Conservation (phyloP, 2,888 invertebrate genomes). For the Liodrosophila aerea region DNA sequence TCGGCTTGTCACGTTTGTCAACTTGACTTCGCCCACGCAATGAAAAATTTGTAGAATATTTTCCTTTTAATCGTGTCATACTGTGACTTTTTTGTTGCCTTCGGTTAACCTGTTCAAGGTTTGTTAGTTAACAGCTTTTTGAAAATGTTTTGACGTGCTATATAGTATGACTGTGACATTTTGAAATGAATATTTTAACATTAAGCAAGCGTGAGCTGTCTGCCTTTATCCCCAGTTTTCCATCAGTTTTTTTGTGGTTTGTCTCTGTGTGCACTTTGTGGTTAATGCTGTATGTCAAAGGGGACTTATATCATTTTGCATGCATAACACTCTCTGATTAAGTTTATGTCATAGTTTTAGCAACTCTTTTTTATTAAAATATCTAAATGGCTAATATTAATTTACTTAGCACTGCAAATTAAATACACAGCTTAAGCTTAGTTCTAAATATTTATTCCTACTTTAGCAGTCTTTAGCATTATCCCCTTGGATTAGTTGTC, state of each 20-base stretch:
- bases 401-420: not conserved
- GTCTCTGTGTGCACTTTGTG: slow-evolving; percentile 4
- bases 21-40: slow-evolving; percentile 4
- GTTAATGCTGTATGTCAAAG: slow-evolving; percentile 5
- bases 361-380: not conserved
- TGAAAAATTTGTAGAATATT: not conserved
- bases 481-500: slow-evolving; percentile 18
- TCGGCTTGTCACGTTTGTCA: slow-evolving; percentile 11
- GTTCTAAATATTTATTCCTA: not conserved
- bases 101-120: slow-evolving; percentile 23
- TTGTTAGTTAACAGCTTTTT: slow-evolving; percentile 32
- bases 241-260: slow-evolving; percentile 9
- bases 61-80: slow-evolving; percentile 4
- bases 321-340: not conserved
- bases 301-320: slow-evolving; percentile 6
- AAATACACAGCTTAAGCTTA: not conserved
- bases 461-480: not conserved
- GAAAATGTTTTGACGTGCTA: slow-evolving; percentile 9
- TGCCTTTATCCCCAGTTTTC: slow-evolving; percentile 8
- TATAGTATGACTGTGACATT: slow-evolving; percentile 37
- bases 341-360: not conserved
- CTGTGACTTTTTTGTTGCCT: slow-evolving; percentile 7
- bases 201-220: not conserved
- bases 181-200: slow-evolving; percentile 31
- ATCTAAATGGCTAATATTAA: not conserved